Percentiles rank a stretch among this genome's conserved stretches.
Conservation (phyloP, 2,888 invertebrate species). For the Drosophila nr. medialis region DNA sequence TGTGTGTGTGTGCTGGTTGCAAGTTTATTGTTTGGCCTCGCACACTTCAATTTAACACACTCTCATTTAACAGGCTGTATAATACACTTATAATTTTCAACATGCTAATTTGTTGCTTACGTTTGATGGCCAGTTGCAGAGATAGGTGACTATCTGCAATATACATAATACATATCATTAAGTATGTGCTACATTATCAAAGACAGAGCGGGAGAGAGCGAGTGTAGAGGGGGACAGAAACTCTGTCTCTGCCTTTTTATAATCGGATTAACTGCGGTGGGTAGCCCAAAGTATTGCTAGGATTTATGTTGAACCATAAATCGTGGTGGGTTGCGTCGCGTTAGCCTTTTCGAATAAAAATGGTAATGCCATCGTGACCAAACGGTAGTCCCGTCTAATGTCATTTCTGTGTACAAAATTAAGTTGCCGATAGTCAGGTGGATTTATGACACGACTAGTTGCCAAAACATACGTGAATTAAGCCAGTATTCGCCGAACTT, state of each 20-base stretch:
- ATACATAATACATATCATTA: slow-evolving; percentile 35
- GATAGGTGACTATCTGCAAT: slow-evolving; percentile 37
- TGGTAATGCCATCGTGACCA: slow-evolving; percentile 55
- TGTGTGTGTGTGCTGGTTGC: slow-evolving; percentile 7
- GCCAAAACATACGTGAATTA: slow-evolving; percentile 23
- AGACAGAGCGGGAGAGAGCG: background rate
- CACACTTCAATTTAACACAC: slow-evolving; percentile 45
- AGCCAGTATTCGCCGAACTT: background rate
- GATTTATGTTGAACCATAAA: slow-evolving; percentile 76
- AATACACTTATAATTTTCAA: slow-evolving; percentile 62
- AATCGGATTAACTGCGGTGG: slow-evolving; percentile 82
- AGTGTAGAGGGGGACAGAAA: background rate
- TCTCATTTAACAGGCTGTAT: slow-evolving; percentile 41
- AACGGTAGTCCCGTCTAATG: slow-evolving; percentile 55
- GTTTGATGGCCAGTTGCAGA: slow-evolving; percentile 45
- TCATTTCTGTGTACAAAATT: slow-evolving; percentile 51
- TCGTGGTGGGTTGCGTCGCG: slow-evolving; percentile 57
- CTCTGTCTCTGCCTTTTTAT: slow-evolving; percentile 56
- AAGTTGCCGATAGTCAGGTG: slow-evolving; percentile 49
- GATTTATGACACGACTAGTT: slow-evolving; percentile 28
- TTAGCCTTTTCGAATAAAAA: slow-evolving; percentile 51
- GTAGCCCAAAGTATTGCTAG: slow-evolving; percentile 71
- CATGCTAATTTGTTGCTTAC: slow-evolving; percentile 60
- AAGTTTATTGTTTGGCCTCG: slow-evolving; percentile 57
- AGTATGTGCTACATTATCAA: slow-evolving; percentile 44